A percentile compares a stretch with the other conserved stretches of the same genome.
These are phyloP conservation scores for Lepus timidus DNA, from an alignment of 2,113 vertebrate species.

Conservation along the genomic window DNA sequence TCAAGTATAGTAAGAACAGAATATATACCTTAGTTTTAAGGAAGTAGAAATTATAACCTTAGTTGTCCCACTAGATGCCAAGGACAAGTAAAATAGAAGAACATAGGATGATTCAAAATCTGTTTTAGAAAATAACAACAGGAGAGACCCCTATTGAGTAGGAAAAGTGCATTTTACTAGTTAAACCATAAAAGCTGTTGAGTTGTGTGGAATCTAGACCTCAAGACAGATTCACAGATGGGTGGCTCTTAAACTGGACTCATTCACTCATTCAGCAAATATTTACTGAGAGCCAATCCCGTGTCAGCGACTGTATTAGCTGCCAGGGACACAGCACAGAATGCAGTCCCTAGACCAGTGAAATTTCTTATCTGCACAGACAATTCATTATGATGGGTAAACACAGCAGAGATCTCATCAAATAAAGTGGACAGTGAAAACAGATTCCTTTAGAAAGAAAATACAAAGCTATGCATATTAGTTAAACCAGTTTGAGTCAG, in stretches of 20 bases:
- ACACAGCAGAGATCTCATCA: not conserved
- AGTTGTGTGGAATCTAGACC: not conserved
- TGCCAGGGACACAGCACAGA: not conserved
- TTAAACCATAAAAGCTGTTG: not conserved
- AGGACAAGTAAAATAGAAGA: not conserved
- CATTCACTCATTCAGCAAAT: not conserved
- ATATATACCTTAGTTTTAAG: not conserved
- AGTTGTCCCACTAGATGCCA: not conserved
- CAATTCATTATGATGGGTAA: not conserved
- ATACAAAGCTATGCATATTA: not conserved
- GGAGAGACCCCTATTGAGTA: not conserved
- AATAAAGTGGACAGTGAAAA: not conserved
- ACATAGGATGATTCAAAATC: not conserved
- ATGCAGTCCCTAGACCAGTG: not conserved
- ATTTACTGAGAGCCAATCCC: not conserved
- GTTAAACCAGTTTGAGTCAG: not conserved
- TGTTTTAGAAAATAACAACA: not conserved
- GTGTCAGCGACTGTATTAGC: not conserved
- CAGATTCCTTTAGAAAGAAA: not conserved
- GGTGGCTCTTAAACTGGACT: not conserved
- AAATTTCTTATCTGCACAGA: not conserved
- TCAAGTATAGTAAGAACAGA: not conserved
- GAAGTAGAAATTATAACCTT: not conserved
- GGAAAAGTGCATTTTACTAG: not conserved
- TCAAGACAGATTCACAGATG: not conserved